A percentile compares a stretch with the other conserved stretches of the same genome.
Evolutionary conservation across 2,888 invertebrate species (phyloP).

Genomic region (Leucoma salicis): DNA sequence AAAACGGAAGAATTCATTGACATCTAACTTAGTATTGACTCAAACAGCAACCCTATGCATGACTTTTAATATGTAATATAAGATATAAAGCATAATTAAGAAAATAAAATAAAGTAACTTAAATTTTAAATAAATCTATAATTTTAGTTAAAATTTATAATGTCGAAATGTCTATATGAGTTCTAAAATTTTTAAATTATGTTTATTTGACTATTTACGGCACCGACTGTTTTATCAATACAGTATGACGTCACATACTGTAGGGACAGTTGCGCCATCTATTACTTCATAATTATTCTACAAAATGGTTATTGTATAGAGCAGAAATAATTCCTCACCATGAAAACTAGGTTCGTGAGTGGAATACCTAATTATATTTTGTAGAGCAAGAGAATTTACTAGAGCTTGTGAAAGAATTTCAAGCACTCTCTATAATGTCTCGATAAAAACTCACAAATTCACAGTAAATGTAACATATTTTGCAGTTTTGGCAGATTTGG

Average conservation of each 20-base stretch:
- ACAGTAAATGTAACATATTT: too few relatives aligned
- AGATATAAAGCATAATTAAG: background rate
- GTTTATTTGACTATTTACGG: constrained; percentile 20
- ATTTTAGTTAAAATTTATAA: background rate
- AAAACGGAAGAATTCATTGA: constrained; percentile 68
- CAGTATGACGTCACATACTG: constrained; percentile 58
- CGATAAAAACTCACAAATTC: background rate
- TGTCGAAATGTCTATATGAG: background rate
- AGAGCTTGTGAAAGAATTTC: too few relatives aligned
- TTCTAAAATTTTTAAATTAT: background rate
- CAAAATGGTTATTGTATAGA: too few relatives aligned
- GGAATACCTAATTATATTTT: too few relatives aligned
- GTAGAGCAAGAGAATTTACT: too few relatives aligned
- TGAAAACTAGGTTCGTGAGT: too few relatives aligned
- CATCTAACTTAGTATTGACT: constrained; percentile 25
- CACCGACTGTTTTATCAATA: constrained; percentile 55
- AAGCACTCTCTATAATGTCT: too few relatives aligned
- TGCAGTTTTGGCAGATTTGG: too few relatives aligned
- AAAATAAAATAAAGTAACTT: background rate
- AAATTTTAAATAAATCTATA: background rate
- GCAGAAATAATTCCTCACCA: too few relatives aligned
- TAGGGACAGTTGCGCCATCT: constrained; percentile 56
- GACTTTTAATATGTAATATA: background rate
- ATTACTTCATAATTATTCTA: constrained; percentile 40
- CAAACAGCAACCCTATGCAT: background rate